Evolutionary conservation across 2,888 invertebrate species (phyloP), one percentile per base, ranked within the genome.

Genomic region (Leptinotarsa haldemani): DNA sequence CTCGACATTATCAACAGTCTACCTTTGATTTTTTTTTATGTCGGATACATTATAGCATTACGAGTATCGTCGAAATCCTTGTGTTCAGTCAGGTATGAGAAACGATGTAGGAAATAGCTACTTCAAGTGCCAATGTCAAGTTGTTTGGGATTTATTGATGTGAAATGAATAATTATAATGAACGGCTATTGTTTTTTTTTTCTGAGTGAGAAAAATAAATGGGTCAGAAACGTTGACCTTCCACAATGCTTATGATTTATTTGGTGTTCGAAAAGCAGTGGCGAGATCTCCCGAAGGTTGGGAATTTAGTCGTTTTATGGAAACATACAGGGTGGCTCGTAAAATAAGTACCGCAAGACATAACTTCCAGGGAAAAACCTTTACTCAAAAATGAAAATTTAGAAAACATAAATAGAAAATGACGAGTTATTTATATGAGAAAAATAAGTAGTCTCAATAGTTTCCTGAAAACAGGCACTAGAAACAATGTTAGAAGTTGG

Each of bases 31-130:
- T 66, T 50, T 30, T 40, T 66, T 68, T 68, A 16, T 56, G 46
- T 20, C 20, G 7, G n/a, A 66, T 52, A 52, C 20, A 52, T 52
- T 52, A 52, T 53, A 67, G 56, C 68, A 56, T 58, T 30, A 22
- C 46, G 68, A 46, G 68, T 56, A 56, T 68, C 56, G 68, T 40
- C 58, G 74, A 70, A 74, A 74, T 74, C 74, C 74, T 74, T 74
- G 74, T 71, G 68, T 46, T 65, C 71, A 65, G 47, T 69, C 74
- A 68, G 50, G 70, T 74, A 69, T 74, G 71, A 74, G 58, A 71
- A 64, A 61, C 61, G 65, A 58, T 69, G 48, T 69, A 71, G 69
- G 74, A 74, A 74, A 71, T 65, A 25, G 63, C 13, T 65, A 73
- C 53, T 74, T 66, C 71, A 66, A 71, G 71, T 66, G 15, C n/a